Percentiles rank a stretch among this genome's conserved stretches.
Conservation (phyloP, 2,888 invertebrate genomes). For the Parnassius smintheus region DNA sequence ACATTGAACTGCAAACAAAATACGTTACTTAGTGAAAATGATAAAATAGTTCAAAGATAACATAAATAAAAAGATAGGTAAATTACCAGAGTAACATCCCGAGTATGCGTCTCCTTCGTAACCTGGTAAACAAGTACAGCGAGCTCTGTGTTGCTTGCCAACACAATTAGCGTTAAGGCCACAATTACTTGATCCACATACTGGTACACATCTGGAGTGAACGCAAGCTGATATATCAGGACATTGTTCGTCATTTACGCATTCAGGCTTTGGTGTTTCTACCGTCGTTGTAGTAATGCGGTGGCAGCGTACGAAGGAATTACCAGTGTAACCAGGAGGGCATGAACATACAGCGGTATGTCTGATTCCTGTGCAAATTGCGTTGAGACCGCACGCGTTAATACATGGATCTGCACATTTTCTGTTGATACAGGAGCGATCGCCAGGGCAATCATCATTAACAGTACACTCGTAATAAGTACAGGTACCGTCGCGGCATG, state of each 20-base stretch:
- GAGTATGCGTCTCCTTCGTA: conserved; percentile 92
- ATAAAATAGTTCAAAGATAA: conserved; percentile 4
- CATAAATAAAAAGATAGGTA: background rate
- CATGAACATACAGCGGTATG: conserved; percentile 93
- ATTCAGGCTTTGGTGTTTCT: conserved; percentile 85
- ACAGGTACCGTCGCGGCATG: conserved; percentile 84
- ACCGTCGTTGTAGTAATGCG: conserved; percentile 51
- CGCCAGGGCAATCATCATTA: conserved; percentile 91
- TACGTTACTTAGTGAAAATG: conserved; percentile 12
- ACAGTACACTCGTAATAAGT: conserved; percentile 92
- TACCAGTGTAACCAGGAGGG: conserved; percentile 88
- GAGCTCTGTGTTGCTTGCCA: conserved; percentile 88
- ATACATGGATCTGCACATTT: conserved; percentile 92
- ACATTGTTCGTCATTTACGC: conserved; percentile 88
- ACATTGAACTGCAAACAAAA: conserved; percentile 85
- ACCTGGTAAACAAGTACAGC: conserved; percentile 90
- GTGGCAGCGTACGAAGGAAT: conserved; percentile 88
- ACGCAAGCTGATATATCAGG: conserved; percentile 91
- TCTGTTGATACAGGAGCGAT: conserved; percentile 89
- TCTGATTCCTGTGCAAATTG: conserved; percentile 86
- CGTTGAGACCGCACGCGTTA: conserved; percentile 91
- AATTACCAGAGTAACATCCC: conserved; percentile 86
- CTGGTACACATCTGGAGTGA: conserved; percentile 86
- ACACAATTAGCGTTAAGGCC: conserved; percentile 90
- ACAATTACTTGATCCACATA: conserved; percentile 87